phyloP scores from a whole-genome alignment of 1,140 invertebrate species.

The Wasmannia auropunctata region DNA sequence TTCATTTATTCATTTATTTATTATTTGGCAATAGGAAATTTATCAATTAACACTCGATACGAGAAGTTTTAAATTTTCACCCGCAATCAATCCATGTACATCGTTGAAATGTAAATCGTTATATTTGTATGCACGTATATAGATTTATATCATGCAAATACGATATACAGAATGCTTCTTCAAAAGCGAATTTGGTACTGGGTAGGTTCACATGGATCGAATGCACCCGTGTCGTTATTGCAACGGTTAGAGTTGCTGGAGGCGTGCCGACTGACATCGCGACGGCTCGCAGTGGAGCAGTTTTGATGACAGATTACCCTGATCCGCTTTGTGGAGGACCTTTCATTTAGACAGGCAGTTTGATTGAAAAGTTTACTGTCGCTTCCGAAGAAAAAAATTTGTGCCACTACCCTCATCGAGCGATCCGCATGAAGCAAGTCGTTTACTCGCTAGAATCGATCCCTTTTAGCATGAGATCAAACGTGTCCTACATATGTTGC shows the following conservation, averaged over 20 bases:
- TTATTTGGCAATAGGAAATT: background rate
- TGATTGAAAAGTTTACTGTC: constrained; percentile 84
- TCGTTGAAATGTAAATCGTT: background rate
- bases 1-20: background rate
- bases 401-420: constrained; percentile 59
- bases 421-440: background rate
- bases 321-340: constrained; percentile 84
- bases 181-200: constrained; percentile 45
- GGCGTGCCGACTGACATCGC: constrained; percentile 80
- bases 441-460: constrained; percentile 48
- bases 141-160: background rate
- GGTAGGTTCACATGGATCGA: constrained; percentile 39
- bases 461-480: constrained; percentile 36
- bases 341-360: constrained; percentile 85
- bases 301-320: constrained; percentile 85
- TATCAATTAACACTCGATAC: background rate
- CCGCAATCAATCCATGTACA: background rate
- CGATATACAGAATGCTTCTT: constrained; percentile 3
- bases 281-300: constrained; percentile 79
- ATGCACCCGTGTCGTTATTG: constrained; percentile 54
- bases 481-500: background rate
- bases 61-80: background rate
- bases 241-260: constrained; percentile 72
- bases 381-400: constrained; percentile 74
- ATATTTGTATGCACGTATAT: background rate